A percentile compares a stretch with the other conserved stretches of the same genome.
Evolutionary conservation across 2,888 invertebrate genomes (phyloP).

Genomic region (Diadegma fenestrale): DNA sequence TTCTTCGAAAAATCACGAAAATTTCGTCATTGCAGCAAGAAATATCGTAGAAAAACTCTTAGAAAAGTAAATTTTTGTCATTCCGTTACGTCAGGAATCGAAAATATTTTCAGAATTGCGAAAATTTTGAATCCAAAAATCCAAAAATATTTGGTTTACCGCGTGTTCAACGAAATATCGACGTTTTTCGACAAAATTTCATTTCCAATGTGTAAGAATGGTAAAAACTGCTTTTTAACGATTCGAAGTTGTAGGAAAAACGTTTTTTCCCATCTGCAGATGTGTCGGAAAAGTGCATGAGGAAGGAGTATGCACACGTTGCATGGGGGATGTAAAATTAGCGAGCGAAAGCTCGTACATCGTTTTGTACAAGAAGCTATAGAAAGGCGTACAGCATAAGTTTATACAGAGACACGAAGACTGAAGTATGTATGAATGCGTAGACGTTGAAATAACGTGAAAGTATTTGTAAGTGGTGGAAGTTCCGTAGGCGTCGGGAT

Average conservation of each 20-base stretch:
- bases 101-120: too few relatives aligned
- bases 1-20: too few relatives aligned
- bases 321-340: slow-evolving; percentile 10
- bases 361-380: slow-evolving; percentile 26
- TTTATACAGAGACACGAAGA: neutral
- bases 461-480: slow-evolving; percentile 4
- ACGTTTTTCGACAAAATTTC: too few relatives aligned
- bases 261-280: neutral
- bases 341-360: slow-evolving; percentile 27
- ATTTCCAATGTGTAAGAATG: too few relatives aligned
- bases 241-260: neutral
- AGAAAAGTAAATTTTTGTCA: too few relatives aligned
- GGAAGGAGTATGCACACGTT: neutral
- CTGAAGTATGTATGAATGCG: neutral
- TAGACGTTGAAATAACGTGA: neutral
- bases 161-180: too few relatives aligned
- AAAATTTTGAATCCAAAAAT: too few relatives aligned
- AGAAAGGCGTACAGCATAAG: neutral
- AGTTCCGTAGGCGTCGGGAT: slow-evolving; percentile 58
- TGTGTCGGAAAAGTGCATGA: neutral
- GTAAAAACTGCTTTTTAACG: neutral
- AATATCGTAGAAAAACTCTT: too few relatives aligned
- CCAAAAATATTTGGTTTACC: too few relatives aligned
- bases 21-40: too few relatives aligned
- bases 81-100: too few relatives aligned